Base-by-base conservation (phyloP, 2,888 invertebrate genomes). In the Macropis europaea region DNA sequence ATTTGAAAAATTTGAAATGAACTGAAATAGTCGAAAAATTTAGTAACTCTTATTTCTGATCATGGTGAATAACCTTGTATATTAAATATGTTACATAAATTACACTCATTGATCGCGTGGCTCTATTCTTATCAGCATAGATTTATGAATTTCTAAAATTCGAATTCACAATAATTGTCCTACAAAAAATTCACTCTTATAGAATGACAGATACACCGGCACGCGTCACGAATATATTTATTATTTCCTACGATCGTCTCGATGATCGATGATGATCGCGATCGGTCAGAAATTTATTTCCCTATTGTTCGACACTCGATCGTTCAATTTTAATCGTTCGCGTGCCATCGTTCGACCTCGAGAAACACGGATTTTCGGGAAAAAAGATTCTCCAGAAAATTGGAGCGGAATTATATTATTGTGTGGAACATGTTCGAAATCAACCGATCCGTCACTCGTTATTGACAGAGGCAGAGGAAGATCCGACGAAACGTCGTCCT, bases 381-480 rank as follows among this genome's bases (percentile, higher is more conserved):
- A 0, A 38, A 43, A 66, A 48, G 36, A 13, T 38, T 9, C 24
- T 28, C n/a, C 48, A 34, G 19, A 36, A 60, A 60, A 42, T 64
- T 0, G 22, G 17, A 7, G 34, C 5, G 32, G 28, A 24, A 34
- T 24, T 34, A n/a, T n/a, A n/a, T 0, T n/a, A 15, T 43, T 13
- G 17, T 24, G 28, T 34, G 15, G 2, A 34, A 19, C n/a, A 50
- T 34, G 34, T 17, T 19, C 34, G 4, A 15, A n/a, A 15, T 13
- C 28, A 5, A 32, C 5, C 67, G 48, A 87, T 87, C 77, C 67
- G 80, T 87, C 87, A 86, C 79, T 53, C 38, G 50, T 50, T 53
- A 53, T 45, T 76, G 87, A 86, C 86, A 84, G 78, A 59, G 45
- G 61, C 67, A 84, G 82, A 77, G 81, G 76, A 62, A 66, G 61